These are phyloP conservation scores for Oriolus oriolus DNA, from an alignment of 2,113 vertebrate genomes.

Conservation along the genomic window DNA sequence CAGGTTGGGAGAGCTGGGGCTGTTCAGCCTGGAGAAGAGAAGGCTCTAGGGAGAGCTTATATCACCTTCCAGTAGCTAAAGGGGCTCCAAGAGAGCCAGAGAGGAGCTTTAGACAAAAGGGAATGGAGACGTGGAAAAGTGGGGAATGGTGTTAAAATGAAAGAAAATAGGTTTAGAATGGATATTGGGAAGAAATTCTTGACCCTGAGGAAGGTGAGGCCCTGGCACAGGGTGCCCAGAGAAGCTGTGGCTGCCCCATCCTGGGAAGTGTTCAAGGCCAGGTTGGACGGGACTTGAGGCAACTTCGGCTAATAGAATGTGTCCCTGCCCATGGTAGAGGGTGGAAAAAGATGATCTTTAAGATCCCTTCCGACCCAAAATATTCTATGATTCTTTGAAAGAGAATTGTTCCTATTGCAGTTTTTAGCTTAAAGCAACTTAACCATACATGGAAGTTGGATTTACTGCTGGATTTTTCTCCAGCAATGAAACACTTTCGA, in stretches of 20 bases:
- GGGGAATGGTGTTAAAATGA: not conserved
- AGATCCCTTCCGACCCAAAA: not conserved
- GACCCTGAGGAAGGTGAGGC: not conserved
- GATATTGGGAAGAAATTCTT: not conserved
- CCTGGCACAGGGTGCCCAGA: not conserved
- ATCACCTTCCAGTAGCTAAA: not conserved
- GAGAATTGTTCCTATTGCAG: not conserved
- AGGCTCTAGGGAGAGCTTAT: not conserved
- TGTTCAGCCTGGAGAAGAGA: not conserved
- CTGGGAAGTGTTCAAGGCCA: not conserved
- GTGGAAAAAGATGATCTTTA: not conserved
- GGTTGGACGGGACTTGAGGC: rapidly evolving
- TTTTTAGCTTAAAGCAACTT: not conserved
- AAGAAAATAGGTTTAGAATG: not conserved
- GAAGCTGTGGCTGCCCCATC: not conserved
- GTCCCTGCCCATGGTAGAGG: not conserved
- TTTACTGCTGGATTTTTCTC: not conserved
- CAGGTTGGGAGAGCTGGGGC: not conserved
- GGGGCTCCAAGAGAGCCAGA: not conserved
- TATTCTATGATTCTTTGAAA: not conserved
- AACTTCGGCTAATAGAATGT: rapidly evolving
- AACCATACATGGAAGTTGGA: not conserved
- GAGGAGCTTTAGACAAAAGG: too few species aligned
- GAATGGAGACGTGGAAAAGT: not conserved
- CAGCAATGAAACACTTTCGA: not conserved